These are phyloP conservation scores for Clavelina lepadiformis DNA, from an alignment of 23 tunicate species.

Conservation along the genomic window DNA sequence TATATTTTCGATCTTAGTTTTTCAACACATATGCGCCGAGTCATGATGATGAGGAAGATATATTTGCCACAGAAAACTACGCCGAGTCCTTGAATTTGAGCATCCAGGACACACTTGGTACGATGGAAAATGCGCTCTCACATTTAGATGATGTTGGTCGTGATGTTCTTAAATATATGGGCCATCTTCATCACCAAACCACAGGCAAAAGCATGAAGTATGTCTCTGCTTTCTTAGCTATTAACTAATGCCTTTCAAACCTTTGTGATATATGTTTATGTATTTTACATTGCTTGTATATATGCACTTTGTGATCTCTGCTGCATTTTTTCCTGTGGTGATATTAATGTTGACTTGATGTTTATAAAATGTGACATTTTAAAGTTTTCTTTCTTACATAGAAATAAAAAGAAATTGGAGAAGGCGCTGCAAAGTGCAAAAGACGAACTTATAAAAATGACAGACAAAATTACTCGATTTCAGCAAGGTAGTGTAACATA, in stretches of 20 bases:
- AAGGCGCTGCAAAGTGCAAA: constrained; percentile 53
- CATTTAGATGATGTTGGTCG: constrained; percentile 41
- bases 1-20: neutral
- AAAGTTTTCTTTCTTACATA: constrained; percentile 3
- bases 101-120: constrained; percentile 43
- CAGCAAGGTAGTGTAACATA: constrained; percentile 88
- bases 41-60: constrained; percentile 18
- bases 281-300: neutral
- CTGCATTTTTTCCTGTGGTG: neutral
- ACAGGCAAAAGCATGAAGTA: constrained; percentile 66
- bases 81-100: constrained; percentile 28
- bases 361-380: too few relatives aligned
- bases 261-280: too few relatives aligned
- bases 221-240: too few relatives aligned
- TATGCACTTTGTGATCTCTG: neutral
- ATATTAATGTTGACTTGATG: too few relatives aligned
- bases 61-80: constrained; percentile 26
- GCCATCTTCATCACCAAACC: constrained; percentile 29
- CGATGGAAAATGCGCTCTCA: constrained; percentile 45
- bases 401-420: constrained; percentile 68
- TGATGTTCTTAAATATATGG: constrained; percentile 58
- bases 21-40: constrained; percentile 6
- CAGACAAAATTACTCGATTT: constrained; percentile 31
- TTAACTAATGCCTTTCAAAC: too few relatives aligned
- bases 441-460: constrained; percentile 67